Conservation (phyloP, 2,888 invertebrate genomes). For the Ophion slaviceki region DNA sequence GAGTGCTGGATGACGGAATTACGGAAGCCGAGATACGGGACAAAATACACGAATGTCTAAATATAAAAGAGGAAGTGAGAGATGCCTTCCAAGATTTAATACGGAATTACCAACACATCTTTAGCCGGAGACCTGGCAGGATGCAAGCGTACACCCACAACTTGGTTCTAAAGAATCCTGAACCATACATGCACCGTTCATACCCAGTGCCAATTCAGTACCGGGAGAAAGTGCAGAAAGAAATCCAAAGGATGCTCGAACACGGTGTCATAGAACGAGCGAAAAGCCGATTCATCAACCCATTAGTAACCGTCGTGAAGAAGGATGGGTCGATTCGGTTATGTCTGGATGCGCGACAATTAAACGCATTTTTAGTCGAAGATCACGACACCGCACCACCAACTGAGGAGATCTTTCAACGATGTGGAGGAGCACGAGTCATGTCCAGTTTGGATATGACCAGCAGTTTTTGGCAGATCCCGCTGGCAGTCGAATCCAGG, state of each 20-base stretch:
- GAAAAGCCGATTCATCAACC: slow-evolving; percentile 1
- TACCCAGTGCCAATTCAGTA: slow-evolving; percentile 26
- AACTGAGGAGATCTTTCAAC: not conserved
- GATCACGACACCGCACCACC: not conserved
- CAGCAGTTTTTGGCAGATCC: slow-evolving; percentile 14
- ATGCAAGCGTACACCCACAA: not conserved
- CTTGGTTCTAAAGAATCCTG: not conserved
- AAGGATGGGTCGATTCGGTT: not conserved
- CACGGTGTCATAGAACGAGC: not conserved
- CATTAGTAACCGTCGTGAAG: not conserved
- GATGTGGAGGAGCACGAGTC: not conserved
- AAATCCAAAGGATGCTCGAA: slow-evolving; percentile 19
- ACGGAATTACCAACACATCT: not conserved
- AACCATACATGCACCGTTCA: slow-evolving; percentile 10
- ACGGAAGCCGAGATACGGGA: not conserved
- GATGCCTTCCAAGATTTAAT: not conserved
- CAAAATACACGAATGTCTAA: not conserved
- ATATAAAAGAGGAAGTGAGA: not conserved
- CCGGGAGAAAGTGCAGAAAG: not conserved
- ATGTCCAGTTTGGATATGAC: slow-evolving; percentile 31
- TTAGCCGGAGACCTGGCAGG: not conserved
- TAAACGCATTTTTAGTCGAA: not conserved
- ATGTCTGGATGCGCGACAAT: slow-evolving; percentile 20
- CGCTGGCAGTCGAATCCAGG: not conserved
- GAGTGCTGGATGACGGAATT: not conserved